Conservation (phyloP, 2,113 vertebrate species). For the Chrysochloris asiatica region DNA sequence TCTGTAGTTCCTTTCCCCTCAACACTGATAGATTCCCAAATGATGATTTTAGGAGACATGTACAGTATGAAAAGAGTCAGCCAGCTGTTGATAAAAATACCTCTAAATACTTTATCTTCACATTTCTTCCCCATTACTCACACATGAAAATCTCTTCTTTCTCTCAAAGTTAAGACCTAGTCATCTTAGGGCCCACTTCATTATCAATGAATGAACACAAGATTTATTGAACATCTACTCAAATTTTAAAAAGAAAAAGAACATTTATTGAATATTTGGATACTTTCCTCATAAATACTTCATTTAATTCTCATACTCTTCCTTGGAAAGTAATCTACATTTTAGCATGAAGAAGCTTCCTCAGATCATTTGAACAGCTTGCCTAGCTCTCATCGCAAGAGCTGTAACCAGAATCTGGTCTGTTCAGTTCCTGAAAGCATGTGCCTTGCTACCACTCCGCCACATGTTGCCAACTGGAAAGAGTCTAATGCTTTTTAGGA, state of each 20-base stretch:
- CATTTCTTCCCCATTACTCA: neutral
- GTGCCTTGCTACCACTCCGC: neutral
- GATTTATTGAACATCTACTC: neutral
- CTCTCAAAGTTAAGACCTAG: no score
- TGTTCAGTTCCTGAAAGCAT: conserved; percentile 49
- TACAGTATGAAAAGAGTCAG: neutral
- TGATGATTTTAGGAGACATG: neutral
- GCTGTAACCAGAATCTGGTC: neutral
- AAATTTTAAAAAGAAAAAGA: neutral
- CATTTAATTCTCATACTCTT: neutral
- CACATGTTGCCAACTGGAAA: conserved; percentile 58
- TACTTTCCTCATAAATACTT: neutral
- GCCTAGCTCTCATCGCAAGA: neutral
- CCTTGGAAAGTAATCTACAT: neutral
- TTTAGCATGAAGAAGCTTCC: neutral
- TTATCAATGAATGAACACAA: neutral
- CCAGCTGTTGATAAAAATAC: neutral
- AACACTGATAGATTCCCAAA: neutral
- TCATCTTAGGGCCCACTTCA: neutral
- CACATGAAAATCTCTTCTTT: neutral
- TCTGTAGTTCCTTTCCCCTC: no score
- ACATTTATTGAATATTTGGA: neutral
- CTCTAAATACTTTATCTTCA: neutral
- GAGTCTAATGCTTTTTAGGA: conserved; percentile 64
- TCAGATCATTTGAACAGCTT: neutral